These are phyloP conservation scores for Chroicocephalus ridibundus DNA, from an alignment of 2,113 vertebrate genomes.

Conservation along the genomic window DNA sequence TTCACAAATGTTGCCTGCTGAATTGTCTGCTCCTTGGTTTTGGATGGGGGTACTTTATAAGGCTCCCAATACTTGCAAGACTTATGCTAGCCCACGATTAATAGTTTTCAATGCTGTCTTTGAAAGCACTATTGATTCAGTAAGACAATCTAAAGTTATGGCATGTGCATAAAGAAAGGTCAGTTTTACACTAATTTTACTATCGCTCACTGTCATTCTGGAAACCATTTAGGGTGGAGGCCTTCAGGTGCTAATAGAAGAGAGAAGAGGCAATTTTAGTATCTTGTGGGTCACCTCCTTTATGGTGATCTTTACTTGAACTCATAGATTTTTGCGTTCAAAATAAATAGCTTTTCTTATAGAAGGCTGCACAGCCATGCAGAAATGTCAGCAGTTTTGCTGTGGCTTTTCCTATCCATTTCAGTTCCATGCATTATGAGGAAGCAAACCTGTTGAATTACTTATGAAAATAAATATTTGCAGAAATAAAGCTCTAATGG, in stretches of 20 bases:
- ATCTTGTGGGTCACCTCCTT: constrained; percentile 42
- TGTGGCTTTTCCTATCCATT: background rate
- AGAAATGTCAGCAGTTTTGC: constrained; percentile 40
- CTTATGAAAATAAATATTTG: background rate
- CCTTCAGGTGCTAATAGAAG: constrained; percentile 41
- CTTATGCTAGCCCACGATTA: background rate
- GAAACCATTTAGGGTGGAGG: background rate
- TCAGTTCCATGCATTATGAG: background rate
- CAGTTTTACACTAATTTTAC: constrained; percentile 18
- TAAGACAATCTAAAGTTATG: background rate
- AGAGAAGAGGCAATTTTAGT: constrained; percentile 17
- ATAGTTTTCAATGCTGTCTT: background rate
- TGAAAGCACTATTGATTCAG: background rate
- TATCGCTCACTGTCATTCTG: background rate
- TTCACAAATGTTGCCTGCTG: background rate
- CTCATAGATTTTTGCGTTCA: constrained; percentile 39
- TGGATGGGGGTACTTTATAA: background rate
- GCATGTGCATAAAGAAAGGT: background rate
- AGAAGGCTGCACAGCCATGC: constrained; percentile 15
- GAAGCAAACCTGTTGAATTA: background rate
- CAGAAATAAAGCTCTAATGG: background rate
- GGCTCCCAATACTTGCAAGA: background rate
- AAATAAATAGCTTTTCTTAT: constrained; percentile 42
- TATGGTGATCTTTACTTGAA: constrained; percentile 43
- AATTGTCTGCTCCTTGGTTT: background rate